These are phyloP conservation scores for Magallana nippona DNA, from an alignment of 2,888 invertebrate genomes.

Conservation along the genomic window DNA sequence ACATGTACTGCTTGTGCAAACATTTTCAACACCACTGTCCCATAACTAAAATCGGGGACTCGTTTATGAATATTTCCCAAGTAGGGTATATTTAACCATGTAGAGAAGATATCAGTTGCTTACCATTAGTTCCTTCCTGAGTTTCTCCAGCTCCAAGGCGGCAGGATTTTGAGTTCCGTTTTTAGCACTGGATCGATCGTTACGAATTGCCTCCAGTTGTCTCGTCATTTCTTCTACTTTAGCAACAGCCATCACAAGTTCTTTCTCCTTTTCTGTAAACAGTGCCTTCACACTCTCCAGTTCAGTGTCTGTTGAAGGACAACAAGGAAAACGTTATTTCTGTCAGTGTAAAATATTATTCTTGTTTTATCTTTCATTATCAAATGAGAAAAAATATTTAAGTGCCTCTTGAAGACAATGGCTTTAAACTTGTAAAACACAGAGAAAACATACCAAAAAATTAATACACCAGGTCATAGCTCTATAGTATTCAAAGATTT, in stretches of 20 bases:
- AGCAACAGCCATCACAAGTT: constrained; percentile 96
- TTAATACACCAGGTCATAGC: not conserved
- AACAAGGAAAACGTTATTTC: not conserved
- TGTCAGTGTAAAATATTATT: not conserved
- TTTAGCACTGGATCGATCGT: constrained; percentile 80
- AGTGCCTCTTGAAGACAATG: not conserved
- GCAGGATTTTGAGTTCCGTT: constrained; percentile 78
- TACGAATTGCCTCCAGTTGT: constrained; percentile 93
- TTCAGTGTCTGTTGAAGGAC: constrained; percentile 84
- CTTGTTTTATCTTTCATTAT: not conserved
- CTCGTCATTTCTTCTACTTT: constrained; percentile 97
- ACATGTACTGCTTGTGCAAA: too few species aligned
- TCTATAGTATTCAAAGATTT: not conserved
- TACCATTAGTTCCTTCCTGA: constrained; percentile 93
- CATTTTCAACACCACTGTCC: too few species aligned
- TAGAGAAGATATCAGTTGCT: constrained; percentile 40
- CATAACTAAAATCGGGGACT: not conserved
- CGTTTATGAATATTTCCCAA: not conserved
- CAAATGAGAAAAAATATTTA: not conserved
- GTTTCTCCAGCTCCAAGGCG: constrained; percentile 92
- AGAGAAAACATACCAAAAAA: not conserved
- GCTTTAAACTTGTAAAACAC: not conserved
- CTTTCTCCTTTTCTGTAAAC: constrained; percentile 98
- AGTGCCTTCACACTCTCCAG: constrained; percentile 96
- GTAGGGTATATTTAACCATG: not conserved